phyloP scores from a whole-genome alignment of 2,797 vertebrate species.

The Lepidocolaptes lacrymiger region DNA sequence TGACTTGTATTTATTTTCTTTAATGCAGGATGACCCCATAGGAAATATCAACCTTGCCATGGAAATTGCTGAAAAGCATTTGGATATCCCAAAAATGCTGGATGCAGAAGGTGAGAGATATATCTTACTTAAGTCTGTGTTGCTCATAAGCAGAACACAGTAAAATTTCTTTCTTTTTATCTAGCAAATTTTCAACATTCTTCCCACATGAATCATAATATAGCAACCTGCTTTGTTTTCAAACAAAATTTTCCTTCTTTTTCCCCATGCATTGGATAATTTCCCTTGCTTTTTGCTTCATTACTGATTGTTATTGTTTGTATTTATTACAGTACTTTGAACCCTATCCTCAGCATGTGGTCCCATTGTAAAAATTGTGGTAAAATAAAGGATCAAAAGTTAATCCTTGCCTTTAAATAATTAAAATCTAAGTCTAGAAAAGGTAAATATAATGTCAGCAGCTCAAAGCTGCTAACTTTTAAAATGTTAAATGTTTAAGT shows the following conservation, averaged over 20 bases:
- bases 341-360: background rate
- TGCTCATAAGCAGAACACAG: background rate
- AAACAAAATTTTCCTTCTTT: background rate
- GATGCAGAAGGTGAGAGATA: constrained; percentile 91
- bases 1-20: constrained; percentile 61
- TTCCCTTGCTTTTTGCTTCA: background rate
- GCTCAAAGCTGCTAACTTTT: background rate
- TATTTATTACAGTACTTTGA: background rate
- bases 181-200: background rate
- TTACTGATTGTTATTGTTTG: background rate
- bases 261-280: background rate
- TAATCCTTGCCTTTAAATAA: background rate
- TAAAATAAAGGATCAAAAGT: background rate
- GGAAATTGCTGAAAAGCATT: constrained; percentile 97
- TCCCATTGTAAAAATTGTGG: background rate
- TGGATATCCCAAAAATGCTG: constrained; percentile 99
- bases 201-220: background rate
- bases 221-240: background rate
- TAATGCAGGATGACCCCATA: constrained; percentile 92
- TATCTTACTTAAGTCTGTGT: background rate
- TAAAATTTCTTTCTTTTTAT: background rate
- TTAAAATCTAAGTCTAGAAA: background rate
- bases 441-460: background rate
- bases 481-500: background rate
- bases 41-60: constrained; percentile 98